Conservation (phyloP, 1,140 invertebrate species). For the Cardiocondyla obscurior region DNA sequence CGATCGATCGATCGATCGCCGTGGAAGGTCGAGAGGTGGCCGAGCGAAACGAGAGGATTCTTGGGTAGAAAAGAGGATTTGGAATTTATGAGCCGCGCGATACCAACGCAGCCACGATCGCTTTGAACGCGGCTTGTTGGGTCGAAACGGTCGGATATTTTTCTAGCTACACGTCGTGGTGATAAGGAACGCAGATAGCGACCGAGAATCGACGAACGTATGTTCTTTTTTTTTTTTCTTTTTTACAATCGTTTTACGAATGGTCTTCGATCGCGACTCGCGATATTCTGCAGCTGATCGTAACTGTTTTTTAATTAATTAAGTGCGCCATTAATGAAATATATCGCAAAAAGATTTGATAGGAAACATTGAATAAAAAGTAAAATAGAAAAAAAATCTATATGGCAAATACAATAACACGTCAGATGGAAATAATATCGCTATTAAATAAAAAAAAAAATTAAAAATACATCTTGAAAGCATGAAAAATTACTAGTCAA, state of each 20-base stretch:
- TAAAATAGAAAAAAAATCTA: neutral
- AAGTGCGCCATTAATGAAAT: neutral
- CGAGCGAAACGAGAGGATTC: slow-evolving; percentile 40
- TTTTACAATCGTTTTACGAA: neutral
- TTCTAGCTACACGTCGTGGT: neutral
- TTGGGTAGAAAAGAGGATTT: slow-evolving; percentile 17
- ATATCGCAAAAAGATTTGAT: neutral
- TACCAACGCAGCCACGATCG: slow-evolving; percentile 17
- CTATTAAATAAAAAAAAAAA: slow-evolving; percentile 48
- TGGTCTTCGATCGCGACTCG: neutral
- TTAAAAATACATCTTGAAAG: too few relatives aligned
- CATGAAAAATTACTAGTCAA: slow-evolving; percentile 48
- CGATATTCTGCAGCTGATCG: neutral
- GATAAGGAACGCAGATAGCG: slow-evolving; percentile 34
- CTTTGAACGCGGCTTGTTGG: neutral
- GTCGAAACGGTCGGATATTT: slow-evolving; percentile 14
- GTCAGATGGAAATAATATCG: neutral
- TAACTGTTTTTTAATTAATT: slow-evolving; percentile 26
- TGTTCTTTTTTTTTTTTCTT: too few relatives aligned
- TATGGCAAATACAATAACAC: neutral
- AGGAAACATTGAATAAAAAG: neutral
- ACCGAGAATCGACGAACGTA: neutral
- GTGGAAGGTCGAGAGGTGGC: slow-evolving; percentile 35
- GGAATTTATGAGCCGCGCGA: slow-evolving; percentile 45
- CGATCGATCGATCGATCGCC: slow-evolving; percentile 38